Evolutionary conservation across 2,888 invertebrate species (phyloP).

Genomic region (Dasysyrphus albostriatus): DNA sequence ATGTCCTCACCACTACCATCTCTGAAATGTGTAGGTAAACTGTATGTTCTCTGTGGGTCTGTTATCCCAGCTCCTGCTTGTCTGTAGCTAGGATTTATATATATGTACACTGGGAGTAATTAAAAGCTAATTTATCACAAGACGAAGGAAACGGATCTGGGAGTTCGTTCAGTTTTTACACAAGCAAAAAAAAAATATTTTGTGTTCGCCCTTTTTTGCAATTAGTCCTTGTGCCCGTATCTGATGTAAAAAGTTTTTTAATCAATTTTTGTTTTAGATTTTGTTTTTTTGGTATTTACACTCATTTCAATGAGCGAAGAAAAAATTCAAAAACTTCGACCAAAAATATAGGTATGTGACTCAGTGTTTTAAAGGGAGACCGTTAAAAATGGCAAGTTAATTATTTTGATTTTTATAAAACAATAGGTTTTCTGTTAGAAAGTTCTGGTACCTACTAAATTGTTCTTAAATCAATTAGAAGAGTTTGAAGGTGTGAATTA

Average conservation of each 20-base stretch:
- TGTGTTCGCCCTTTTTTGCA: conserved; percentile 60
- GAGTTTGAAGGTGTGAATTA: too few species aligned
- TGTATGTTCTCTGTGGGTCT: conserved; percentile 40
- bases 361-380: conserved; percentile 7
- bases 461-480: too few species aligned
- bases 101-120: conserved; percentile 71
- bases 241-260: conserved; percentile 74
- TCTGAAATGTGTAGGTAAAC: conserved; percentile 22
- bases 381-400: conserved; percentile 66
- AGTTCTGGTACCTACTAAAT: not conserved
- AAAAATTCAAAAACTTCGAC: conserved; percentile 30
- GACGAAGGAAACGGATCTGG: conserved; percentile 71
- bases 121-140: conserved; percentile 75
- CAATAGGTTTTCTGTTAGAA: not conserved
- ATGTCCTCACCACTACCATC: conserved; percentile 39
- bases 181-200: conserved; percentile 21
- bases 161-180: conserved; percentile 45
- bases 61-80: conserved; percentile 46
- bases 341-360: conserved; percentile 33
- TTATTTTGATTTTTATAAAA: conserved; percentile 31
- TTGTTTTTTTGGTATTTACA: conserved; percentile 31
- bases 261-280: conserved; percentile 56
- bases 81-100: conserved; percentile 64
- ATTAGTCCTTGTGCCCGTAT: conserved; percentile 71
- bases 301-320: not conserved